Evolutionary conservation across 2,888 invertebrate genomes (phyloP).

Genomic region (Epicampocera succincta): DNA sequence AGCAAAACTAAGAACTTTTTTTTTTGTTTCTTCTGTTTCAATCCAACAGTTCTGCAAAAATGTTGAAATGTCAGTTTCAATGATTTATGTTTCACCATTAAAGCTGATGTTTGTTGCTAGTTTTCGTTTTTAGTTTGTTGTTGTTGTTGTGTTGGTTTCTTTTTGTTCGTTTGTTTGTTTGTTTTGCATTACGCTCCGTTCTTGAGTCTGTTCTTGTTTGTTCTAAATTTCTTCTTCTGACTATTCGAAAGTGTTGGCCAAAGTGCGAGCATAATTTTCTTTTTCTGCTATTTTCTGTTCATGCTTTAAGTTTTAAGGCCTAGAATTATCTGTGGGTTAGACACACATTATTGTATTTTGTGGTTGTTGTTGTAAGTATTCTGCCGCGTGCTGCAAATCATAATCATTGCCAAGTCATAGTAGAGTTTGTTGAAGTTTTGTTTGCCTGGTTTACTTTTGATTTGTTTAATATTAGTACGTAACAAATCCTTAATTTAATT

Average conservation of each 20-base stretch:
- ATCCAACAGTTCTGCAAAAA: conserved; percentile 71
- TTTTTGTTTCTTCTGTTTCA: conserved; percentile 11
- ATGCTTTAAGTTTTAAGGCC: conserved; percentile 48
- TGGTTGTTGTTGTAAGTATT: conserved; percentile 22
- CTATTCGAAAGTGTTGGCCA: not conserved
- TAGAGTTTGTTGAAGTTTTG: conserved; percentile 18
- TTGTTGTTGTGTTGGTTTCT: conserved; percentile 12
- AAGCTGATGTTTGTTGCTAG: conserved; percentile 62
- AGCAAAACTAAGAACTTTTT: not conserved
- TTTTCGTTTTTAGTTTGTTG: conserved; percentile 59
- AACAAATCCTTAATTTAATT: conserved; percentile 58
- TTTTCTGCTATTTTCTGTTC: conserved; percentile 4
- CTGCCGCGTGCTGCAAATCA: conserved; percentile 49
- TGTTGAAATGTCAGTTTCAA: conserved; percentile 79
- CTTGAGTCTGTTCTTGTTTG: conserved; percentile 24
- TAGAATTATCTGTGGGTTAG: conserved; percentile 21
- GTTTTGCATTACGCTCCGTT: conserved; percentile 63
- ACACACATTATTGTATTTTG: conserved; percentile 1
- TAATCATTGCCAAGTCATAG: conserved; percentile 61
- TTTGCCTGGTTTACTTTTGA: conserved; percentile 52
- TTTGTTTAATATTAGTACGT: conserved; percentile 52
- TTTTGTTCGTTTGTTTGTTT: too few species aligned
- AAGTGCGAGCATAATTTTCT: conserved; percentile 5
- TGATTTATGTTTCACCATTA: conserved; percentile 79
- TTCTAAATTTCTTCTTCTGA: conserved; percentile 8